Conservation (phyloP, 2,888 invertebrate genomes). For the Leptinotarsa peninsularis region DNA sequence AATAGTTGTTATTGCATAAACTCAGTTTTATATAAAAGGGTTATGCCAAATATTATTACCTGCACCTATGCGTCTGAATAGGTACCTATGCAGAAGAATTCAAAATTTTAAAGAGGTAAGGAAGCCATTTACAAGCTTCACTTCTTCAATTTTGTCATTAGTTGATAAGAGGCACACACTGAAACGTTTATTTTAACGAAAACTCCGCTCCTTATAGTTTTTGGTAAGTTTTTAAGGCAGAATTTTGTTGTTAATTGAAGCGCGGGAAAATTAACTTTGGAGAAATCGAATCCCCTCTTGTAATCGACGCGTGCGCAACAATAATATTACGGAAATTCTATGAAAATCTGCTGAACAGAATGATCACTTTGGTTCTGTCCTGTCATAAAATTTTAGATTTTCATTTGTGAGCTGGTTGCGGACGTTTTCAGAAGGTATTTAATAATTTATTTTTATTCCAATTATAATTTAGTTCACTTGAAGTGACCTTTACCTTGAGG, state of each 20-base stretch:
- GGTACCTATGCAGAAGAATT: not conserved
- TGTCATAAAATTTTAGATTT: conserved; percentile 59
- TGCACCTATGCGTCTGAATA: not conserved
- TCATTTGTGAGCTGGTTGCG: conserved; percentile 43
- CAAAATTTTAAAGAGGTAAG: not conserved
- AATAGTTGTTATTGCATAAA: no score
- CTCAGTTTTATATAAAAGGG: not conserved
- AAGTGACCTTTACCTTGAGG: conserved; percentile 35
- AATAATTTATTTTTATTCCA: conserved; percentile 47
- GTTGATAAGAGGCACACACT: no score
- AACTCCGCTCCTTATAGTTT: not conserved
- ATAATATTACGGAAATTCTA: conserved; percentile 54
- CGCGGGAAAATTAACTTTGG: conserved; percentile 47
- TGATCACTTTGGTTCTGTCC: conserved; percentile 50
- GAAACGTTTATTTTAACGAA: not conserved
- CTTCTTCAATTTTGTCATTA: no score
- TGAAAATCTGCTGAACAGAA: conserved; percentile 50
- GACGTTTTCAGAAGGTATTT: conserved; percentile 51
- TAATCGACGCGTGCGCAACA: conserved; percentile 52
- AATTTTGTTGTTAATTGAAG: conserved; percentile 32
- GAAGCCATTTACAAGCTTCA: not conserved
- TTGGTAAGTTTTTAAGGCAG: conserved; percentile 23
- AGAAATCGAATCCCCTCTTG: conserved; percentile 45
- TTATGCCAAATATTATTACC: not conserved
- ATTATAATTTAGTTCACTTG: conserved; percentile 39